Base-by-base conservation (phyloP, 64 coral and sea anemone species). In the Hydrozoanthus tunicans region DNA sequence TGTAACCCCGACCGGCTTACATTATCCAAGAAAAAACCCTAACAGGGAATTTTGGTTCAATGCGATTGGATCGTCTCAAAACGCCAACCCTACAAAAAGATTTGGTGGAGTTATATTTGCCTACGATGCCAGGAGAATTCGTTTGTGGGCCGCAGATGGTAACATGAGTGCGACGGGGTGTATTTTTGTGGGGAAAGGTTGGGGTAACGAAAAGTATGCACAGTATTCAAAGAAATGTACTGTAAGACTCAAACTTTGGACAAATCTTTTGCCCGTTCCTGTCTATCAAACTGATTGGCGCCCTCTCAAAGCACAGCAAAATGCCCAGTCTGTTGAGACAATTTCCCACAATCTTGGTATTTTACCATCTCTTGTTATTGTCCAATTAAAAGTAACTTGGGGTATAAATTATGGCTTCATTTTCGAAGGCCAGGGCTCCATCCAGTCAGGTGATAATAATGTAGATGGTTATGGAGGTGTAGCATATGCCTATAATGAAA, bases 11-110 rank as follows among this genome's bases (percentile, higher is more conserved):
- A 91, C 92, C 62, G 82, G 76, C 27, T 51, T 2, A 27, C 77
- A 86, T 7, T 83, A 89, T 6, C 68, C 5, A 10, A 81, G 56
- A 56, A 57, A 20, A 11, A 98, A 92, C 58, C 93, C 95, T 57
- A 98, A 98, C 78, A 62, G 20, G 3, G 96, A 93, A n/a, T 98
- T 90, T 74, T 98, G 96, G 96, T 98, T 98, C 80, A 59, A 84
- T 91, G 93, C 90, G 43, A 43, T 94, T 6, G 90, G 84, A 73
- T 89, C 93, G 3, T 98, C 96, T 9, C 96, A 98, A 76, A 98
- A 98, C 90, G 82, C 96, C 0, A 64, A 90, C 51, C 85, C 93
- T 32, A 84, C 26, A 15, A 79, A 56, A 56, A 91, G 92, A 75
- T 95, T 86, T 89, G 96, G 93, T 24, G 93, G 93, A 25, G 93